A percentile compares a stretch with the other conserved stretches of the same genome.
These are phyloP conservation scores for Thereva nobilitata DNA, from an alignment of 2,888 invertebrate species.

Conservation along the genomic window DNA sequence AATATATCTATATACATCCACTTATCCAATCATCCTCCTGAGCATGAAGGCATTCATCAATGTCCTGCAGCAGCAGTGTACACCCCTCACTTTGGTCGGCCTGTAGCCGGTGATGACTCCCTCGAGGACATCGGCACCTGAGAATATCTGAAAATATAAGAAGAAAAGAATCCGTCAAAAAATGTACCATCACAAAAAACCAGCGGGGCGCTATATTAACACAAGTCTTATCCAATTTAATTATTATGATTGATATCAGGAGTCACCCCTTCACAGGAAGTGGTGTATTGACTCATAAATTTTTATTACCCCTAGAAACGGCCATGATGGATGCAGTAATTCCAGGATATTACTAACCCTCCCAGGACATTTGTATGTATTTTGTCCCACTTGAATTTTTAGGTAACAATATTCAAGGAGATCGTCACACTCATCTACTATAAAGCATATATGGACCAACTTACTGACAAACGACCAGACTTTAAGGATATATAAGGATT, in stretches of 20 bases:
- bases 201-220: constrained; percentile 2
- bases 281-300: constrained; percentile 20
- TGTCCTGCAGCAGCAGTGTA: too few relatives aligned
- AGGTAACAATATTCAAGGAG: too few relatives aligned
- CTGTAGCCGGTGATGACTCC: constrained; percentile 2
- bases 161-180: constrained; percentile 13
- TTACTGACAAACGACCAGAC: too few relatives aligned
- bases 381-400: too few relatives aligned
- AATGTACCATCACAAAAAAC: not conserved
- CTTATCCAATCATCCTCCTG: constrained; percentile 13
- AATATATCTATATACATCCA: constrained; percentile 4
- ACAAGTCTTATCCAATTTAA: constrained; percentile 23
- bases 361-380: too few relatives aligned
- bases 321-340: constrained; percentile 1
- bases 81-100: not conserved
- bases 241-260: constrained; percentile 22
- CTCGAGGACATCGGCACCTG: not conserved
- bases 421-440: too few relatives aligned
- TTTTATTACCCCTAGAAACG: constrained; percentile 18
- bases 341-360: not conserved
- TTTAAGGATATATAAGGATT: too few relatives aligned
- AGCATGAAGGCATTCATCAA: not conserved
- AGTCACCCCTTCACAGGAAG: not conserved
- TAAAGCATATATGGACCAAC: too few relatives aligned
- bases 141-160: constrained; percentile 1